Conservation (phyloP, 2,113 vertebrate genomes). For the Serilophus lunatus region DNA sequence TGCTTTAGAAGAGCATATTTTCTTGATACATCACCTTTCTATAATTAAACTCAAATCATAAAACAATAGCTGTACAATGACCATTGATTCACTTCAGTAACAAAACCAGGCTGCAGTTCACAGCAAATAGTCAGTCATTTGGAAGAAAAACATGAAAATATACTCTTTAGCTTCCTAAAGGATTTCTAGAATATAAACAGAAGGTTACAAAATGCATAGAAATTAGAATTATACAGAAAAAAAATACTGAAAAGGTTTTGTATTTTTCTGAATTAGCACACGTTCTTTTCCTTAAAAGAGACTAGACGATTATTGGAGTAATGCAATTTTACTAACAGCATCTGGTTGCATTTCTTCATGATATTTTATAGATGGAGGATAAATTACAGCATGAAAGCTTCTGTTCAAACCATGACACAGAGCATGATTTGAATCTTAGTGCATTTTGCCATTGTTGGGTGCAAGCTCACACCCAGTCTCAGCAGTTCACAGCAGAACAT, state of each 20-base stretch:
- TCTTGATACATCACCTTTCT: slow-evolving; percentile 73
- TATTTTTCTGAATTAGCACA: slow-evolving; percentile 62
- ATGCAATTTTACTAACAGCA: slow-evolving; percentile 63
- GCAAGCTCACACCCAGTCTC: slow-evolving; percentile 22
- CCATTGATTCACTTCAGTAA: slow-evolving; percentile 66
- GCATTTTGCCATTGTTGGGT: slow-evolving; percentile 52
- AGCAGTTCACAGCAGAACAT: slow-evolving; percentile 7
- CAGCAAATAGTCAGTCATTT: slow-evolving; percentile 35
- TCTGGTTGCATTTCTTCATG: slow-evolving; percentile 68
- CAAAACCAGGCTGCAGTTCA: slow-evolving; percentile 39
- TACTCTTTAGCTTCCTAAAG: slow-evolving; percentile 23
- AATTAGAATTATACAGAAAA: slow-evolving; percentile 37
- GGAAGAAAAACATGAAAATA: slow-evolving; percentile 50
- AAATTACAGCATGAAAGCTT: slow-evolving; percentile 65
- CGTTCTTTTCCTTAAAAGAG: slow-evolving; percentile 65
- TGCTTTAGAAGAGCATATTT: slow-evolving; percentile 77
- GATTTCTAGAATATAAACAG: slow-evolving; percentile 53
- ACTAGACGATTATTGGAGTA: slow-evolving; percentile 42
- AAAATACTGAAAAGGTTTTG: slow-evolving; percentile 37
- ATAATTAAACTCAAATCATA: slow-evolving; percentile 73
- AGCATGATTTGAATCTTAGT: slow-evolving; percentile 63
- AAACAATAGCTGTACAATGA: slow-evolving; percentile 66
- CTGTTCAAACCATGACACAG: slow-evolving; percentile 53
- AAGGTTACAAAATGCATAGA: slow-evolving; percentile 41
- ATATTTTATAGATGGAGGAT: slow-evolving; percentile 70